Base-by-base conservation (phyloP, 2,888 invertebrate genomes). In the Cryptus viduatorius region DNA sequence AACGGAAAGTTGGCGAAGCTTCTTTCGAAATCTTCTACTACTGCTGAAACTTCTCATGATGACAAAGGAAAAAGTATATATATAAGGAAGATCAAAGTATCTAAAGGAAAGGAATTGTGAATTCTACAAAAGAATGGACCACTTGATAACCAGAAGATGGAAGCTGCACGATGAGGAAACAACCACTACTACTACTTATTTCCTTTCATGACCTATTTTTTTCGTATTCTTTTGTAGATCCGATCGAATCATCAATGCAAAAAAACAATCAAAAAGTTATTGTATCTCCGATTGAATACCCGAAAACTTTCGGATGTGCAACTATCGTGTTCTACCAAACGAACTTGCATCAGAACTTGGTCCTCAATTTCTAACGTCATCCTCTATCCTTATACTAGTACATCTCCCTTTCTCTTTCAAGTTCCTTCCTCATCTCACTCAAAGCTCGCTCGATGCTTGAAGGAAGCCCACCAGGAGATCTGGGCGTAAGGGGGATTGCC, bases 401-500 rank as follows among this genome's bases (percentile, higher is more conserved):
- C 29, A 68, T 68, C 29, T 19, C 14, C 29, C 79, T 53, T 84
- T 77, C 65, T 44, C 59, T 46, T 69, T 79, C 79, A 67, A 78
- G 44, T n/a, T 67, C 56, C 44, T 50, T 59, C 56, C 59, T 71
- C 76, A 56, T 78, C 79, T 56, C 19, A 68, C 75, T 78, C 73
- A 24, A 53, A 72, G 37, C 65, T 24, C 19, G 19, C 71, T 59
- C 48, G 69, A 59, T 76, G 50, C 86, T 78, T 4, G 68, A 73
- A 73, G 81, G 69, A 81, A 61, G 53, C 37, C 44, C 31, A 65
- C 59, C 81, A 61, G 68, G 69, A 64, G 68, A 84, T 77, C 68
- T 19, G 65, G 69, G 68, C 53, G 59, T 48, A 75, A 24, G 78
- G 78, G 71, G 84, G 84, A 82, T 81, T 81, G 82, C 84, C 79